phyloP scores from a whole-genome alignment of 2,797 vertebrate genomes.

The Lagocephalus sceleratus region DNA sequence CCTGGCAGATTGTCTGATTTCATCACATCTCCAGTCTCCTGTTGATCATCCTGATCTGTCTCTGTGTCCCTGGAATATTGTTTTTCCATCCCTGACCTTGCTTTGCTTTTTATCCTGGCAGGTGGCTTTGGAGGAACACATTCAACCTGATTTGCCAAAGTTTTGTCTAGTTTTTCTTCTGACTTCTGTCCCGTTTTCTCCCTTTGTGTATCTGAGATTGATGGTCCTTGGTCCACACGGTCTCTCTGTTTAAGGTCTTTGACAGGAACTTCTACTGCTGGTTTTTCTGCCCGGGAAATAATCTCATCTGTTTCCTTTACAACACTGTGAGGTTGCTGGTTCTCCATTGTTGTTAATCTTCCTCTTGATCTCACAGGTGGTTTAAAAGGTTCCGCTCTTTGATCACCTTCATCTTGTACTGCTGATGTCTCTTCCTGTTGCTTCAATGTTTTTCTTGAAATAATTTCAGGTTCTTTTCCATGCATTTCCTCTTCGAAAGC shows the following conservation, averaged over 20 bases:
- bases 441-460: conserved; percentile 7
- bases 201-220: conserved; percentile 17
- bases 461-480: conserved; percentile 16
- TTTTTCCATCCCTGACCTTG: conserved; percentile 38
- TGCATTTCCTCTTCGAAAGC: conserved; percentile 21
- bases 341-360: conserved; percentile 18
- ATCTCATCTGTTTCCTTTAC: conserved; percentile 28
- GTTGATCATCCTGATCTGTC: conserved; percentile 53
- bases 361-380: conserved; percentile 50
- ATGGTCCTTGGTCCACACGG: not conserved
- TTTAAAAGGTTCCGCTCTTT: conserved; percentile 33
- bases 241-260: conserved; percentile 21
- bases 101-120: conserved; percentile 56
- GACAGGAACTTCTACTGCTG: conserved; percentile 12
- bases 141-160: conserved; percentile 15
- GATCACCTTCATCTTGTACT: not conserved
- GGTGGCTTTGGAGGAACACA: conserved; percentile 52
- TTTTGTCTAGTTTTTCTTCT: conserved; percentile 16
- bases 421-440: conserved; percentile 10
- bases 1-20: conserved; percentile 16
- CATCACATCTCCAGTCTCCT: not conserved
- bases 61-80: conserved; percentile 57
- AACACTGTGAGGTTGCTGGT: conserved; percentile 9
- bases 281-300: conserved; percentile 15
- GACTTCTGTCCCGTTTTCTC: conserved; percentile 17